A percentile compares a stretch with the other conserved stretches of the same genome.
phyloP scores from a whole-genome alignment of 2,113 vertebrate genomes.

The Craseonycteris thonglongyai region DNA sequence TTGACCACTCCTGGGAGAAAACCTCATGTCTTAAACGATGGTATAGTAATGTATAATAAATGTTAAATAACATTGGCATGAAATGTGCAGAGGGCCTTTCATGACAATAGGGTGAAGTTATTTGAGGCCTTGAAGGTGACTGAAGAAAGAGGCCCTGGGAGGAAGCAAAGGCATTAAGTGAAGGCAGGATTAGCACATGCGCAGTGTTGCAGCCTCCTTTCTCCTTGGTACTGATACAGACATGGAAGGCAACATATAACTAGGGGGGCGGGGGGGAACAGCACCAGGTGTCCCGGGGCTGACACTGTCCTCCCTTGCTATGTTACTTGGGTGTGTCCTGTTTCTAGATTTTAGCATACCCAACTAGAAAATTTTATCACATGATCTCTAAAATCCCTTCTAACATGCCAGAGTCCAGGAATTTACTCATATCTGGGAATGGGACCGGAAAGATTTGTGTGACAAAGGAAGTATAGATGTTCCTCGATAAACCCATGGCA shows the following conservation, averaged over 20 bases:
- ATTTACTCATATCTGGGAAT: neutral
- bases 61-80: neutral
- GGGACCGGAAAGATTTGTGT: neutral
- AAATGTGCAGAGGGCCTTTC: neutral
- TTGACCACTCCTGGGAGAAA: neutral
- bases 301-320: neutral
- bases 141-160: neutral
- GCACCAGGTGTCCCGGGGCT: neutral
- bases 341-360: neutral
- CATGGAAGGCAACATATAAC: neutral
- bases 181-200: neutral
- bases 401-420: neutral
- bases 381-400: neutral
- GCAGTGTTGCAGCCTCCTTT: neutral
- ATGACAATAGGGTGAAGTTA: neutral
- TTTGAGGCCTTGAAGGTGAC: neutral
- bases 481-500: neutral
- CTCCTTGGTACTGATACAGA: neutral
- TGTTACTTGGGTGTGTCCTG: neutral
- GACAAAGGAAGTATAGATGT: neutral
- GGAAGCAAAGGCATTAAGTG: neutral
- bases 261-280: accelerated
- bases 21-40: neutral
- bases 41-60: neutral
- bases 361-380: neutral